These are phyloP conservation scores for Thera obeliscata DNA, from an alignment of 2,888 invertebrate genomes.

Conservation along the genomic window DNA sequence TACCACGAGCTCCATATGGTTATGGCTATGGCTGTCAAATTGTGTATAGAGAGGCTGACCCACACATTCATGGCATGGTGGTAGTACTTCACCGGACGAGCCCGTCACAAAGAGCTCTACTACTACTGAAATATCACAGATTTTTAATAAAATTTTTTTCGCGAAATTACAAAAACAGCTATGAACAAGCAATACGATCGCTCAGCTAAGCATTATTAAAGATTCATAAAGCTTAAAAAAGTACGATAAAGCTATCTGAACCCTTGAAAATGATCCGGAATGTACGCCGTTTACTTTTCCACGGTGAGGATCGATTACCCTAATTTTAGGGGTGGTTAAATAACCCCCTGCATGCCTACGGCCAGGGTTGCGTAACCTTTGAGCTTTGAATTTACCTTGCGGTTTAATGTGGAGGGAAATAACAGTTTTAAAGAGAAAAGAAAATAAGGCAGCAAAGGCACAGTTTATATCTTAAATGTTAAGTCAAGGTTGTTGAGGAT, in stretches of 20 bases:
- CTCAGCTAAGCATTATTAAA: constrained; percentile 44
- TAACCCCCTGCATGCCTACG: constrained; percentile 54
- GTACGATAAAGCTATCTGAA: constrained; percentile 61
- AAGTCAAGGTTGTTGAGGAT: too few species aligned
- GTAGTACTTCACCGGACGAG: too few species aligned
- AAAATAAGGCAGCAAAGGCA: neutral
- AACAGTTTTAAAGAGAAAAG: neutral
- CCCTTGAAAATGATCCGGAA: constrained; percentile 50
- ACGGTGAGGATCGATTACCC: constrained; percentile 62
- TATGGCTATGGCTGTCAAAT: too few species aligned
- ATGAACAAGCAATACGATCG: constrained; percentile 21
- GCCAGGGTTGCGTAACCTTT: constrained; percentile 13
- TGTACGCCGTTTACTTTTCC: constrained; percentile 61
- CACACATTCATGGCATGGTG: too few species aligned
- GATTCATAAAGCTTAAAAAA: constrained; percentile 52
- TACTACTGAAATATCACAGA: too few species aligned
- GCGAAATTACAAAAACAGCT: neutral
- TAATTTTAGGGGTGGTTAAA: constrained; percentile 61
- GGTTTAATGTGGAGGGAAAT: neutral
- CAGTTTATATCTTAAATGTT: too few species aligned
- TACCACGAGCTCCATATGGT: too few species aligned
- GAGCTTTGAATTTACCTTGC: neutral
- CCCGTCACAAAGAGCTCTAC: too few species aligned
- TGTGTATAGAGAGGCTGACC: too few species aligned
- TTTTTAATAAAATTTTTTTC: too few species aligned